Evolutionary conservation across 2,888 invertebrate species (phyloP), one percentile per base, ranked within the genome.

Genomic region (Dicycla oo): DNA sequence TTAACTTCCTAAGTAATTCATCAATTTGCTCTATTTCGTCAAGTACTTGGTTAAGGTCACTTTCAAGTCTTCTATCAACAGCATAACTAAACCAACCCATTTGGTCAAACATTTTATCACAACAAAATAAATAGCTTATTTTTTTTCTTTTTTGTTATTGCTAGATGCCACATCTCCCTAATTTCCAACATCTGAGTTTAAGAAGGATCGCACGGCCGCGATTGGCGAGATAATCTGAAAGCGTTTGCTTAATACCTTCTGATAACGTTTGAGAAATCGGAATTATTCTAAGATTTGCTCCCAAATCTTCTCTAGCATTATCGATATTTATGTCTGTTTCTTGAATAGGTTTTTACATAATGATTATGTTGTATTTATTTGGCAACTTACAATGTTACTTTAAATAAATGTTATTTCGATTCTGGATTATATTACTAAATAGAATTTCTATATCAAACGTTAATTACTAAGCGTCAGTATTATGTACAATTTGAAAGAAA

Each of bases 191-290:
- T 81, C 69, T 15, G 0, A 1, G 69, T 65, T 5, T 18, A n/a
- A 62, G 34, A 53, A 10, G 51, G 61, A 69, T 69, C 56, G 60
- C 54, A 56, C 54, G 47, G 67, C 20, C 75, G n/a, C 34, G 81
- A 85, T 74, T 66, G 72, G 73, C 54, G 54, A 75, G 73, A 83
- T 86, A 80, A 83, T 81, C 87, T 81, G 49, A 80, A 83, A 86
- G 73, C 82, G 82, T 81, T 84, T 78, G 84, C 80, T 82, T 87
- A 88, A 88, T 88, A 84, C 84, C 83, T 71, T 57, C 75, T 69
- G 87, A 89, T 88, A 88, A 84, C 83, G 78, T 74, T 78, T 67
- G 82, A 78, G 80, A 87, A 86, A 83, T 85, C 79, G 60, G 79
- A 73, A 72, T 89, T 86, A 87, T 85, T 81, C 79, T 11, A 69